Conservation (phyloP, 2,888 invertebrate genomes). For the Drosophila tanythrix region DNA sequence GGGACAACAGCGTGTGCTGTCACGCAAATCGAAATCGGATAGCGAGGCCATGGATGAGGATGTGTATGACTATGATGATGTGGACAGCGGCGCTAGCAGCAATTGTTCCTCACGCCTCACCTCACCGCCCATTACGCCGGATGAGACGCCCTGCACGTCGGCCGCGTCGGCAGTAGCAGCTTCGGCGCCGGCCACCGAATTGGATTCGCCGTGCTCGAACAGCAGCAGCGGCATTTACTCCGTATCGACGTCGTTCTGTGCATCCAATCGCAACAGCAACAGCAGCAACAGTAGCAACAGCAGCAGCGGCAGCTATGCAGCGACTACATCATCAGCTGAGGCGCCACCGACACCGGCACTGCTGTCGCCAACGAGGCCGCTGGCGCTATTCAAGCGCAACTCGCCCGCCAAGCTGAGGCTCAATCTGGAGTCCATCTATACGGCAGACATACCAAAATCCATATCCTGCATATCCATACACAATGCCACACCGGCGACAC, state of each 20-base stretch:
- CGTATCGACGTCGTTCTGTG: slow-evolving; percentile 23
- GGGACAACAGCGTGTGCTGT: slow-evolving; percentile 9
- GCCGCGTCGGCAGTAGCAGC: slow-evolving; percentile 46
- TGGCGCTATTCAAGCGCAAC: slow-evolving; percentile 77
- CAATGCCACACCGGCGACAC: slow-evolving; percentile 68
- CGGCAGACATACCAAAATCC: slow-evolving; percentile 78
- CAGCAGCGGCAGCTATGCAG: slow-evolving; percentile 21
- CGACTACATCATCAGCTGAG: slow-evolving; percentile 21
- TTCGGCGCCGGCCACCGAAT: slow-evolving; percentile 43
- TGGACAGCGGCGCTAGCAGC: slow-evolving; percentile 74
- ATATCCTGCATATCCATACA: slow-evolving; percentile 82
- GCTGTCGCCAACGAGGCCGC: slow-evolving; percentile 66
- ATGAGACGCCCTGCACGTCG: slow-evolving; percentile 74
- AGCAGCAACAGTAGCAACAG: slow-evolving; percentile 1
- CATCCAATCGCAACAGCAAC: slow-evolving; percentile 23
- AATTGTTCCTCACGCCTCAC: slow-evolving; percentile 81
- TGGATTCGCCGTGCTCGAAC: slow-evolving; percentile 70
- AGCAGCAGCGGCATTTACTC: slow-evolving; percentile 63
- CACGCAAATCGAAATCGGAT: slow-evolving; percentile 70
- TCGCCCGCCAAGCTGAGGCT: slow-evolving; percentile 82
- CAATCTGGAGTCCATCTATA: slow-evolving; percentile 77
- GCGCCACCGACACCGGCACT: slow-evolving; percentile 41
- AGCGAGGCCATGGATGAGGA: slow-evolving; percentile 78
- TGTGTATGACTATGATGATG: slow-evolving; percentile 71
- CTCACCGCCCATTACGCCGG: slow-evolving; percentile 82